These are phyloP conservation scores for Pangasius mekongensis DNA, from an alignment of 2,797 vertebrate genomes.

Conservation along the genomic window DNA sequence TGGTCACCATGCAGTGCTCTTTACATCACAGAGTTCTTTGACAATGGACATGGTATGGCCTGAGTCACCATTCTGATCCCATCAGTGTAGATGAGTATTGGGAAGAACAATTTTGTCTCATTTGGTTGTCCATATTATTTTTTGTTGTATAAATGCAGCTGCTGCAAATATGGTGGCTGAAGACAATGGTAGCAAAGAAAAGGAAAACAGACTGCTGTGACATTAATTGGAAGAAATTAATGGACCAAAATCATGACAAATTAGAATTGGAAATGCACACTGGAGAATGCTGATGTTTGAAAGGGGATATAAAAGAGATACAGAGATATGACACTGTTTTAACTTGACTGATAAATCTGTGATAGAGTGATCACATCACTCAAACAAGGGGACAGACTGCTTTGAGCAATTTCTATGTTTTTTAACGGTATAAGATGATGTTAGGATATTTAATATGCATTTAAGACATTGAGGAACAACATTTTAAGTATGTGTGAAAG, in stretches of 20 bases:
- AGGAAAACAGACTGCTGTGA: neutral
- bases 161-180: neutral
- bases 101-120: neutral
- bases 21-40: conserved; percentile 94
- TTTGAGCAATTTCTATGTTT: neutral
- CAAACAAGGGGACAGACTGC: neutral
- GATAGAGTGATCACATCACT: neutral
- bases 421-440: neutral
- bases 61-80: neutral
- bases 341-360: neutral
- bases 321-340: neutral
- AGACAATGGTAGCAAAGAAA: neutral
- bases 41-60: conserved; percentile 88
- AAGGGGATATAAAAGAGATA: neutral
- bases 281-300: neutral
- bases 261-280: neutral
- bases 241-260: neutral
- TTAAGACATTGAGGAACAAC: neutral
- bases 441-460: neutral
- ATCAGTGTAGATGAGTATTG: conserved; percentile 11
- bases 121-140: neutral
- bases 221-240: neutral
- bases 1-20: conserved; percentile 96
- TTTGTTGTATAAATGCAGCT: neutral
- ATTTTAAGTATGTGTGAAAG: neutral